Conservation (phyloP, 2,113 vertebrate genomes). For the Archilochus colubris region DNA sequence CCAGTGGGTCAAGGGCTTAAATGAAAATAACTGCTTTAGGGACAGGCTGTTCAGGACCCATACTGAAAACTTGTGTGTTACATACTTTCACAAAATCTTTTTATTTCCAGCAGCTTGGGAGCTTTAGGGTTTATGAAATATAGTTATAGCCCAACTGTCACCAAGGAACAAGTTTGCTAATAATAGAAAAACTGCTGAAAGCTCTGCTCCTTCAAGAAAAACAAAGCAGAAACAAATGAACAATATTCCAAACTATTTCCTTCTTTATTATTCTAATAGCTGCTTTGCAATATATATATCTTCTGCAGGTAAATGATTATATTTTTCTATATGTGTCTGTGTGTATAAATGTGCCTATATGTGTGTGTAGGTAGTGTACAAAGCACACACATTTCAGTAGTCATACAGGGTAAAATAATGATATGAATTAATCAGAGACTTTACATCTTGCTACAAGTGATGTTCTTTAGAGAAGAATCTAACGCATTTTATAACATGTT, state of each 20-base stretch:
- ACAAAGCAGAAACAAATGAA: not conserved
- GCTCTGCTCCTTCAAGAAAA: slow-evolving; percentile 38
- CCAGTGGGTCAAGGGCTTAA: slow-evolving; percentile 76
- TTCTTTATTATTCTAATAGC: not conserved
- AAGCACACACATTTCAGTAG: not conserved
- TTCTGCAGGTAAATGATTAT: not conserved
- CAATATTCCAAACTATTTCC: not conserved
- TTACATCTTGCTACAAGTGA: not conserved
- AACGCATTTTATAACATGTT: not conserved
- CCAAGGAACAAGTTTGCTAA: slow-evolving; percentile 67
- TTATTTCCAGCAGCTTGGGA: slow-evolving; percentile 76
- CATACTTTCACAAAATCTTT: slow-evolving; percentile 80
- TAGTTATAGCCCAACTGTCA: slow-evolving; percentile 74
- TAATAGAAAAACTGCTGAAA: slow-evolving; percentile 51
- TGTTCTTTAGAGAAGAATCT: not conserved
- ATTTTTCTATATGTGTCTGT: not conserved
- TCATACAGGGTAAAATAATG: not conserved
- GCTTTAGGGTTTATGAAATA: slow-evolving; percentile 75
- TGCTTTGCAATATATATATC: not conserved
- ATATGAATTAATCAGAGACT: not conserved
- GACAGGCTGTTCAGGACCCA: slow-evolving; percentile 70
- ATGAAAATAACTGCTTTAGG: slow-evolving; percentile 81
- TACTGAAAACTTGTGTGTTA: slow-evolving; percentile 67
- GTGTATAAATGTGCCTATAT: not conserved
- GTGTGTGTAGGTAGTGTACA: accelerated